A percentile compares a stretch with the other conserved stretches of the same genome.
Conservation (phyloP, 1,140 invertebrate genomes). For the Ptiloglossa arizonensis region DNA sequence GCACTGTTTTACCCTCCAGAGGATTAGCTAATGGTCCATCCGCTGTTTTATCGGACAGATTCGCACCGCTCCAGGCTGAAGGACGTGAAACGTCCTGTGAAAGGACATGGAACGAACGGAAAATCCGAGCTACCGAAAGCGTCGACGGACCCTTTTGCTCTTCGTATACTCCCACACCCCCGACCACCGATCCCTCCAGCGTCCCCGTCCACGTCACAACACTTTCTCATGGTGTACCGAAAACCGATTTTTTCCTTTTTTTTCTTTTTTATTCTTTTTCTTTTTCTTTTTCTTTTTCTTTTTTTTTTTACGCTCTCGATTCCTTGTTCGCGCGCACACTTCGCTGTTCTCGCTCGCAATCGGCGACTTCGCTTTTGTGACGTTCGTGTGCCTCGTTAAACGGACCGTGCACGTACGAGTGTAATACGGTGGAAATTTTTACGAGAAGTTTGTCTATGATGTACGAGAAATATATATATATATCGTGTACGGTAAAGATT, state of each 20-base stretch:
- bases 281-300: neutral
- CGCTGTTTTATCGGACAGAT: slow-evolving; percentile 79
- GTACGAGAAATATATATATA: too few species aligned
- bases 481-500: too few species aligned
- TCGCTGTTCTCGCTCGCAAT: too few species aligned
- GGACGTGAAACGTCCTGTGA: slow-evolving; percentile 51
- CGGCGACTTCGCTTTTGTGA: too few species aligned
- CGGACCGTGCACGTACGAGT: too few species aligned
- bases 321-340: too few species aligned
- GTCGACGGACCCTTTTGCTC: slow-evolving; percentile 9
- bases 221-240: slow-evolving; percentile 2
- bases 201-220: neutral
- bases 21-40: slow-evolving; percentile 80
- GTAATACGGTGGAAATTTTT: too few species aligned
- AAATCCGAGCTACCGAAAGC: slow-evolving; percentile 53
- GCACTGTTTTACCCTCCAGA: slow-evolving; percentile 73
- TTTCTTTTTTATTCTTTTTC: neutral
- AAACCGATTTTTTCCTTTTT: neutral
- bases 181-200: too few species aligned
- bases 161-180: neutral
- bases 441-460: too few species aligned
- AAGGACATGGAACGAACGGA: slow-evolving; percentile 53
- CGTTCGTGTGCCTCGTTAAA: too few species aligned
- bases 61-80: slow-evolving; percentile 70
- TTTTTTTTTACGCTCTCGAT: neutral